These are phyloP conservation scores for Galagoides demidoff DNA, from an alignment of 2,797 vertebrate species.

Conservation along the genomic window DNA sequence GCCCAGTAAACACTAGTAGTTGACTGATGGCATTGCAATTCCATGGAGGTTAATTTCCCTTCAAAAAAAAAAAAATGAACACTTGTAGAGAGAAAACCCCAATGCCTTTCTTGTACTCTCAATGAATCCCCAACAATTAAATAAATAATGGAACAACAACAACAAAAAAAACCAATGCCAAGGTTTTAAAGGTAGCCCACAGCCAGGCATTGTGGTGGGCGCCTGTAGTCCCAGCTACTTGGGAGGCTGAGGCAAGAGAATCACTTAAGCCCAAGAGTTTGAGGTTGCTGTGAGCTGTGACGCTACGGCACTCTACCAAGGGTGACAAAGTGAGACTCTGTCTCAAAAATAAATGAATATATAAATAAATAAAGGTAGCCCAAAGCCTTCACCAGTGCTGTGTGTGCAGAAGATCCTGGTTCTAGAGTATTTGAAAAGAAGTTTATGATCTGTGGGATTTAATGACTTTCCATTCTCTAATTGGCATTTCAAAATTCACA, in stretches of 20 bases:
- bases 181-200: slow-evolving; percentile 72
- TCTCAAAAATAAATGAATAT: too few relatives aligned
- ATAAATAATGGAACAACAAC: too few relatives aligned
- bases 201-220: not conserved
- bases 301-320: too few relatives aligned
- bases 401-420: not conserved
- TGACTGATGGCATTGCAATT: slow-evolving; percentile 81
- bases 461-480: slow-evolving; percentile 46
- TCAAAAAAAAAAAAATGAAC: slow-evolving; percentile 71
- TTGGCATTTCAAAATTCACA: slow-evolving; percentile 61
- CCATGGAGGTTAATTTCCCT: slow-evolving; percentile 81
- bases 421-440: slow-evolving; percentile 24
- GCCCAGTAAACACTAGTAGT: slow-evolving; percentile 48
- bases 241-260: too few relatives aligned
- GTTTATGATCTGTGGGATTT: slow-evolving; percentile 40
- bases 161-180: not conserved
- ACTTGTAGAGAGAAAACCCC: slow-evolving; percentile 63
- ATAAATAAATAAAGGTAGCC: slow-evolving; percentile 61
- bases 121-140: too few relatives aligned
- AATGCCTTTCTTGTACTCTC: too few relatives aligned
- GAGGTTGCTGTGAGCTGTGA: too few relatives aligned
- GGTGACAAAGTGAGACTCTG: too few relatives aligned
- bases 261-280: too few relatives aligned
- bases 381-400: slow-evolving; percentile 53
- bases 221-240: too few relatives aligned